Conservation (phyloP, 2,888 invertebrate species). For the Seira ritae region DNA sequence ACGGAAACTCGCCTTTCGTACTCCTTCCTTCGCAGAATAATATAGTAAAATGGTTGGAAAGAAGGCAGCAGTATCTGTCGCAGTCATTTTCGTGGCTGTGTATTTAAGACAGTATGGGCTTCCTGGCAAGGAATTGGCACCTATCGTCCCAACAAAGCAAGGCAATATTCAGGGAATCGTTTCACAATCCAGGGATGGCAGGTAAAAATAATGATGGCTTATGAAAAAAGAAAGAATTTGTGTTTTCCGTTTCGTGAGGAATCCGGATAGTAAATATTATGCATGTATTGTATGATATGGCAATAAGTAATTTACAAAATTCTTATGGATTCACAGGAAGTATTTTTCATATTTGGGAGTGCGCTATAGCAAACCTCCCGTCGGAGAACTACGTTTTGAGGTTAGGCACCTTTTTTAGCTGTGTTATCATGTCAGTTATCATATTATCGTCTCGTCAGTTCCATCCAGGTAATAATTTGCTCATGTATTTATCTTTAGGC, state of each 20-base stretch:
- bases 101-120: slow-evolving; percentile 39
- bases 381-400: slow-evolving; percentile 43
- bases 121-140: slow-evolving; percentile 45
- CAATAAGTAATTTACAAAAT: too few species aligned
- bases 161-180: slow-evolving; percentile 61
- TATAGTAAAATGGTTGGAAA: slow-evolving; percentile 43
- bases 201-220: too few species aligned
- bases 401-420: slow-evolving; percentile 29
- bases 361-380: slow-evolving; percentile 57
- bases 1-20: too few species aligned
- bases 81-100: slow-evolving; percentile 41
- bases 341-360: slow-evolving; percentile 29
- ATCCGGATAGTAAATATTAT: too few species aligned
- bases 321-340: neutral
- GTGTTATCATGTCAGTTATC: too few species aligned
- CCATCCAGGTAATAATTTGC: too few species aligned
- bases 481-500: slow-evolving; percentile 31
- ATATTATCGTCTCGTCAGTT: neutral
- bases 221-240: too few species aligned
- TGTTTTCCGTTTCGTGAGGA: too few species aligned
- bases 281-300: too few species aligned
- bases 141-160: slow-evolving; percentile 52
- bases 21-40: too few species aligned
- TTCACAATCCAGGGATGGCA: slow-evolving; percentile 58
- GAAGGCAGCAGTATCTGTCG: slow-evolving; percentile 46